Evolutionary conservation across 2,113 vertebrate species (phyloP).

Genomic region (Semicossyphus pulcher): DNA sequence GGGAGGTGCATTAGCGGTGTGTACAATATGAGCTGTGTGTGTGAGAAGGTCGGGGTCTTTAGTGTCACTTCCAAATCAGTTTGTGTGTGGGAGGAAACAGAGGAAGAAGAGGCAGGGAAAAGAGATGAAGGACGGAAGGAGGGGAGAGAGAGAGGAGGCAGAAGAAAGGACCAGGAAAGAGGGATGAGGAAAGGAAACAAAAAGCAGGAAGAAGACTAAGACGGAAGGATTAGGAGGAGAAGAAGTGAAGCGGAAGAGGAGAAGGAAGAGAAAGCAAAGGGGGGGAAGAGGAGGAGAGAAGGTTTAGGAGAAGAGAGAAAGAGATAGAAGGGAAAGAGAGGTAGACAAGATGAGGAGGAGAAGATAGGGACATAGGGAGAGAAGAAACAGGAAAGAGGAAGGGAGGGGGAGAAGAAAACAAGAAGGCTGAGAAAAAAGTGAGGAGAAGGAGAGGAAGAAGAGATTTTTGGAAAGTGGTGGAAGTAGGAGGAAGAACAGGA

Average conservation of each 20-base stretch:
- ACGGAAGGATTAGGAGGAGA: no score
- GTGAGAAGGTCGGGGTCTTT: not conserved
- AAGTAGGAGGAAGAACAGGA: no score
- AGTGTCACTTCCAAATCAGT: constrained; percentile 11
- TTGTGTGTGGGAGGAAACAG: not conserved
- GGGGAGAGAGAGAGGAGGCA: not conserved
- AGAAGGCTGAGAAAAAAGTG: not conserved
- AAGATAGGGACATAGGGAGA: no score
- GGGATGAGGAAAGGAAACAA: not conserved
- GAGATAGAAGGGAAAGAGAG: not conserved
- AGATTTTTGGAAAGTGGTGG: no score
- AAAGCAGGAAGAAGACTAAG: no score
- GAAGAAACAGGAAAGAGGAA: not conserved
- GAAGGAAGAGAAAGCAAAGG: no score
- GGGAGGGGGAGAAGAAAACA: not conserved
- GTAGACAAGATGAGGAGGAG: no score
- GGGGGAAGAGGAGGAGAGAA: not conserved
- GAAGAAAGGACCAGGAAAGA: not conserved
- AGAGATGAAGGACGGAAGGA: not conserved
- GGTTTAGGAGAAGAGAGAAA: not conserved
- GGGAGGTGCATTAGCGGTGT: not conserved
- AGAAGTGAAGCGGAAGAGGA: not conserved
- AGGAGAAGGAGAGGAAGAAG: not conserved
- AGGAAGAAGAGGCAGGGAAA: not conserved
- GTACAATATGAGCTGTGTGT: not conserved